Base-by-base conservation (phyloP, 2,888 invertebrate species). In the Mesopsocus fuscifrons region DNA sequence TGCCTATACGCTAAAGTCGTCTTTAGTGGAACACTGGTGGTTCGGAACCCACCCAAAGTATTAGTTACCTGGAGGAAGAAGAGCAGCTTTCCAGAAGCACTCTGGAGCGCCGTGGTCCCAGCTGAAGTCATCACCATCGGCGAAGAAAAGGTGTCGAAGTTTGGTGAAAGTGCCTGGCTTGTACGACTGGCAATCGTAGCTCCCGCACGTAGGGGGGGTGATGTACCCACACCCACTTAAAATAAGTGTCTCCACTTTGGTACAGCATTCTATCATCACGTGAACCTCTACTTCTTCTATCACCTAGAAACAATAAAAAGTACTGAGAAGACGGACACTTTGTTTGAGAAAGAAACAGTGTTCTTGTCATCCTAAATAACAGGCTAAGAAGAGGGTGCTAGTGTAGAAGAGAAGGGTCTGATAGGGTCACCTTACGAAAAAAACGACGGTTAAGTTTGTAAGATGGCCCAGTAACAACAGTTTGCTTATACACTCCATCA, bases 91-190 rank as follows among this genome's bases (percentile, higher is more conserved):
- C 56, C 56, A 56, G 47, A 56, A 56, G 45, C 56, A 56, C 34
- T 52, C 52, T 1, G 56, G 56, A 18, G 52, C 49, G 17, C 48
- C 48, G 47, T 56, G 55, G 40, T 54, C 53, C 53, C 54, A 54
- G 44, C 54, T 54, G 50, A 55, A 55, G 48, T 56, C 55, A 43
- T 55, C 55, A 2, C 55, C 54, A 45, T 56, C 55, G 15, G 54
- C 55, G 46, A 52, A 56, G 49, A 56, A 55, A 21, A 56, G 47
- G 22, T 49, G 48, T 4, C 46, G 46, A 30, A 56, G 47, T 11
- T 20, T 15, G n/a, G 35, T 17, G 9, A 32, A 11, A 11, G 41
- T 16, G 6, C 41, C 34, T 6, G 30, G 26, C 13, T 20, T 33
- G 2, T 38, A 33, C 17, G 42, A 30, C 2, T 11, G 18, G 40